Conservation (phyloP, 2,797 vertebrate species). For the Sebastes hubbsi region DNA sequence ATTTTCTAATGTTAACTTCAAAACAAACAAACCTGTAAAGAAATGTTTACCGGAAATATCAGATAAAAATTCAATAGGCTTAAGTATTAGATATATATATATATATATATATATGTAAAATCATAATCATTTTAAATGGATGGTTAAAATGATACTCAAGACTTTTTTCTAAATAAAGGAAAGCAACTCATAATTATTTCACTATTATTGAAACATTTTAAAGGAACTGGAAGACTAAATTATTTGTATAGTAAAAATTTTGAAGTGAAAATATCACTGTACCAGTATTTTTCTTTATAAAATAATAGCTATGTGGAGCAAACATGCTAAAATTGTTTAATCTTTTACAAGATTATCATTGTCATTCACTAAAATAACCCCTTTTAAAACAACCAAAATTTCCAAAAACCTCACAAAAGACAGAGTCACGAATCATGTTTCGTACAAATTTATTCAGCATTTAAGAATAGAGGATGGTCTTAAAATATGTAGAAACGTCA, state of each 20-base stretch:
- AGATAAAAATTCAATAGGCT: neutral
- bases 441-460: conserved; percentile 89
- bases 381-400: neutral
- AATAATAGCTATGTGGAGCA: no score
- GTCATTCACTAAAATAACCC: conserved; percentile 11
- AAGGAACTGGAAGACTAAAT: neutral
- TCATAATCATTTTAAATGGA: neutral
- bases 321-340: neutral
- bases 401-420: conserved; percentile 43
- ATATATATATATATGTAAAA: neutral
- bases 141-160: neutral
- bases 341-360: neutral
- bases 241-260: neutral
- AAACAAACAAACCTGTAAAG: neutral
- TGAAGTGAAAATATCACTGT: neutral
- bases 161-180: neutral
- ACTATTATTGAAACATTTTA: neutral
- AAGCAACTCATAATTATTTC: neutral
- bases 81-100: neutral
- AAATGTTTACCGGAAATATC: neutral
- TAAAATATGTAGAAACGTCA: conserved; percentile 88
- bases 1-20: neutral
- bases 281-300: neutral
- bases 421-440: conserved; percentile 74
- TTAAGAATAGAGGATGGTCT: conserved; percentile 88